A percentile compares a stretch with the other conserved stretches of the same genome.
Evolutionary conservation across 2,888 invertebrate species (phyloP).

Genomic region (Agrochola litura): DNA sequence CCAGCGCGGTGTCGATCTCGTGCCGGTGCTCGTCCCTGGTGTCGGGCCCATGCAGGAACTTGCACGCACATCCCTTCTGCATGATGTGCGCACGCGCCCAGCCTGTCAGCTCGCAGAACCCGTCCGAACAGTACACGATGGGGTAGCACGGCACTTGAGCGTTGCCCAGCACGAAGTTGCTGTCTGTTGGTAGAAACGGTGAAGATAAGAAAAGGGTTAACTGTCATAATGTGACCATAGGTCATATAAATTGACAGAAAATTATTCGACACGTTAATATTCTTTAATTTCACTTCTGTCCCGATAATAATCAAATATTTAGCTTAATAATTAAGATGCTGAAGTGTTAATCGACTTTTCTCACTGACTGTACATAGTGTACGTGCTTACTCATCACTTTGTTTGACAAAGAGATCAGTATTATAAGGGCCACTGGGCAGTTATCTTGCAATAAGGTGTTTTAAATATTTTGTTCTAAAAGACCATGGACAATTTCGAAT

Average conservation of each 20-base stretch:
- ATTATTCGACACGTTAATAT: background rate
- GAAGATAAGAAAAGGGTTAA: background rate
- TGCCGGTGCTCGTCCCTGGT: constrained; percentile 96
- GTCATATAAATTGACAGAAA: background rate
- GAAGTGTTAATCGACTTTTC: background rate
- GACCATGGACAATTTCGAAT: no score
- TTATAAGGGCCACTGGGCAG: background rate
- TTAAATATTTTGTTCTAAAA: background rate
- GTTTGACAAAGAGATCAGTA: background rate
- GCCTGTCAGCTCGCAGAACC: constrained; percentile 98
- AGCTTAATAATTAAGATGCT: background rate
- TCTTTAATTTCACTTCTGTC: background rate
- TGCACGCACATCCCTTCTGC: constrained; percentile 99
- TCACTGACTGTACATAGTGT: background rate
- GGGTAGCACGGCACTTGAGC: constrained; percentile 97
- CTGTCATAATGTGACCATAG: background rate
- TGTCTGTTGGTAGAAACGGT: constrained; percentile 91
- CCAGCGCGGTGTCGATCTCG: constrained; percentile 97
- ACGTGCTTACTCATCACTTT: background rate
- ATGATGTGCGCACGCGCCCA: constrained; percentile 98
- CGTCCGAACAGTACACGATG: constrained; percentile 99
- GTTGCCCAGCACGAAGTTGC: constrained; percentile 98
- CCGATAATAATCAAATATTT: background rate
- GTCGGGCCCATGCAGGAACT: constrained; percentile 97
- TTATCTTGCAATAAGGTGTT: background rate